Conservation (phyloP, 2,113 vertebrate species). For the Pachypanchax playfairii region DNA sequence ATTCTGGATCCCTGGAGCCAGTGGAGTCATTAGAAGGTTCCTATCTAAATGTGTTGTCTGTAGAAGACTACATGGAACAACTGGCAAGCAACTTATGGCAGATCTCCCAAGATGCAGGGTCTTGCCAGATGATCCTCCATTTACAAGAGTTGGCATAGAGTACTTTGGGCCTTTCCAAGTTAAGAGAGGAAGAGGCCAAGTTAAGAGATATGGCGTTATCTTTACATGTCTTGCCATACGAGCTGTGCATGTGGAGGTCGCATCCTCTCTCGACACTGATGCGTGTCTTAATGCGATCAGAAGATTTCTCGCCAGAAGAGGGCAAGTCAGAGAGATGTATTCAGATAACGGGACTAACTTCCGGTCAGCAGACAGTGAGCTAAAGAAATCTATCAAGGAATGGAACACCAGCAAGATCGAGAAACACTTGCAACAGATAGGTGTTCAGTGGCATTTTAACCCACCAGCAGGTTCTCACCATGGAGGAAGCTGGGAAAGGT, state of each 20-base stretch:
- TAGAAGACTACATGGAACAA: not conserved
- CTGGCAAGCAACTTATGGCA: not conserved
- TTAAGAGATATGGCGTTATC: no score
- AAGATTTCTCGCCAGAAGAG: no score
- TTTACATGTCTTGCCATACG: no score
- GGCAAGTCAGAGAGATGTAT: not conserved
- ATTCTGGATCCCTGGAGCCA: not conserved
- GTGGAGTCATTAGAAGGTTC: not conserved
- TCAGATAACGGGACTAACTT: not conserved
- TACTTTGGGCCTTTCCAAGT: no score
- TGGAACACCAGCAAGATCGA: not conserved
- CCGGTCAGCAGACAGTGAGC: not conserved
- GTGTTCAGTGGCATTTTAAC: constrained; percentile 17
- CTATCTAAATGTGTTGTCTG: not conserved
- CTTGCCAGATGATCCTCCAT: not conserved
- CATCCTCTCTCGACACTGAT: no score
- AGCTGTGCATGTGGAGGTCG: no score
- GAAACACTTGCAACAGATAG: not conserved
- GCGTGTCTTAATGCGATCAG: no score
- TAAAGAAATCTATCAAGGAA: not conserved
- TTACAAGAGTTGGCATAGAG: no score
- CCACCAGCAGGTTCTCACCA: constrained; percentile 6
- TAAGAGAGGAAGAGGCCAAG: no score
- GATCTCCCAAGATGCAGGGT: not conserved
- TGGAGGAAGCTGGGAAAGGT: not conserved